A percentile compares a stretch with the other conserved stretches of the same genome.
Conservation (phyloP, 2,113 vertebrate genomes). For the Ageneiosus marmoratus region DNA sequence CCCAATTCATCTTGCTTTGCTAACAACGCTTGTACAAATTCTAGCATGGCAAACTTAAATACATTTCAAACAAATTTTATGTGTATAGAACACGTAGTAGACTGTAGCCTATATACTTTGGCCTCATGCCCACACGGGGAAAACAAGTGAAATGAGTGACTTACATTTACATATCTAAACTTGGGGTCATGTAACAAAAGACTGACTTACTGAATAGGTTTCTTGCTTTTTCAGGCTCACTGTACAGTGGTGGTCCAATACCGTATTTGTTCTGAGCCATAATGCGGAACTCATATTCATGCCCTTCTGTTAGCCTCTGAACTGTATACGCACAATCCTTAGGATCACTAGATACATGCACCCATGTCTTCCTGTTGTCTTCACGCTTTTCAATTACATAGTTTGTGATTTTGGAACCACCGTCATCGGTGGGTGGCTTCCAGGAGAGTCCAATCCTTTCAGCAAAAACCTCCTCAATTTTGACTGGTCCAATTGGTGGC, state of each 20-base stretch:
- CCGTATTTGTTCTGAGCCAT: constrained; percentile 98
- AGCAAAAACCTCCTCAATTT: constrained; percentile 90
- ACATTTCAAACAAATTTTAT: neutral
- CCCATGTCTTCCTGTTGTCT: constrained; percentile 92
- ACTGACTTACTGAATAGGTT: constrained; percentile 92
- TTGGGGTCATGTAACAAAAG: neutral
- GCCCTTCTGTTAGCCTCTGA: constrained; percentile 90
- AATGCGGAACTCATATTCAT: constrained; percentile 94
- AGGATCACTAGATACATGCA: constrained; percentile 86
- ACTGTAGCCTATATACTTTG: neutral
- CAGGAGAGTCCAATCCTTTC: constrained; percentile 94
- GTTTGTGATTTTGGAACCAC: constrained; percentile 95
- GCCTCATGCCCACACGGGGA: neutral
- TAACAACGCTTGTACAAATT: neutral
- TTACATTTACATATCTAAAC: neutral
- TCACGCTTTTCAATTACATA: constrained; percentile 96
- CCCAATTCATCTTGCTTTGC: neutral
- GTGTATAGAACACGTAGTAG: neutral
- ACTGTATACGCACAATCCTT: constrained; percentile 91
- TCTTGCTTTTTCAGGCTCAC: constrained; percentile 92
- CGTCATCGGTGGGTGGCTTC: constrained; percentile 89
- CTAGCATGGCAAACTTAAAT: neutral
- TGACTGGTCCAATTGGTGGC: constrained; percentile 87
- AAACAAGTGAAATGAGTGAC: neutral
- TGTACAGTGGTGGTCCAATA: constrained; percentile 87